phyloP scores from a whole-genome alignment of 2,797 vertebrate species.

The Microtus obscurus region DNA sequence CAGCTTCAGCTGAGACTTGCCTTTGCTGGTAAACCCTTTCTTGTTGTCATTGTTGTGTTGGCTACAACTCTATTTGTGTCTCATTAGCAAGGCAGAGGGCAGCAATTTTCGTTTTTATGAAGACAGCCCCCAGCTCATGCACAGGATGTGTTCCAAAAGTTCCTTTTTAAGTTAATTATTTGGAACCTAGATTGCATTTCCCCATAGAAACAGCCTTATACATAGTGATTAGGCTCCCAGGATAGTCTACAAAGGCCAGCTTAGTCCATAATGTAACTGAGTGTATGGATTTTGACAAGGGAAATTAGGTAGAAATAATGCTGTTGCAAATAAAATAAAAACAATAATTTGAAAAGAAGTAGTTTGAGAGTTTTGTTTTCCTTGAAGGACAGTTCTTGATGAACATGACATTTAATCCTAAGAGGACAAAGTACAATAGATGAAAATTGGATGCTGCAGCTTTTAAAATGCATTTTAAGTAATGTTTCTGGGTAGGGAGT shows the following conservation, averaged over 20 bases:
- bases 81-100: conserved; percentile 46
- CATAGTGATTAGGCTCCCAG: conserved; percentile 47
- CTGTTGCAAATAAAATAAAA: conserved; percentile 68
- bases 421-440: conserved; percentile 55
- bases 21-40: conserved; percentile 60
- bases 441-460: not conserved
- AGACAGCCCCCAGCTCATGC: conserved; percentile 11
- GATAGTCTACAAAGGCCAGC: conserved; percentile 48
- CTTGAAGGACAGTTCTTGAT: conserved; percentile 48
- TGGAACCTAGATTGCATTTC: conserved; percentile 69
- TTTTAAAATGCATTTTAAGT: conserved; percentile 46
- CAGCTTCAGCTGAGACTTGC: conserved; percentile 53
- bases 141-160: conserved; percentile 52
- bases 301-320: conserved; percentile 71
- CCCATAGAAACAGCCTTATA: conserved; percentile 32
- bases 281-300: conserved; percentile 57
- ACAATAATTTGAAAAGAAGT: conserved; percentile 69
- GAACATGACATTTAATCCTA: conserved; percentile 68
- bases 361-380: conserved; percentile 55
- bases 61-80: conserved; percentile 59
- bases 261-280: conserved; percentile 50
- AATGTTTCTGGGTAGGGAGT: not conserved
- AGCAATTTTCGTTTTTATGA: conserved; percentile 70
- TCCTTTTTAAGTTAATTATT: conserved; percentile 72
- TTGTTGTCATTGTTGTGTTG: conserved; percentile 29